These are phyloP conservation scores for Ovis aries DNA, from an alignment of 2,113 vertebrate species.

Conservation along the genomic window DNA sequence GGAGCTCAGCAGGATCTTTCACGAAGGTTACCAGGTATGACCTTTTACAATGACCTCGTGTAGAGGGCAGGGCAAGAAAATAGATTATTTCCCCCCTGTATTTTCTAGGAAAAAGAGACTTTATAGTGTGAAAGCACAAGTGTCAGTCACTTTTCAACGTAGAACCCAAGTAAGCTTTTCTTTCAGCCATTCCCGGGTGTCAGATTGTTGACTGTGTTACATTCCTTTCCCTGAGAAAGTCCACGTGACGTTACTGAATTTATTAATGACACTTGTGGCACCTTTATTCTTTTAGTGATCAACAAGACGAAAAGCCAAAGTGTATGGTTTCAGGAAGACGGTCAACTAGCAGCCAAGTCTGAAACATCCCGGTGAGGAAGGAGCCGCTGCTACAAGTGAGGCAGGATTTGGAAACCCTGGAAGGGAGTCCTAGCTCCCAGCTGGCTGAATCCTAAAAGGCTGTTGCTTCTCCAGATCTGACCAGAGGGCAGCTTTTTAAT, in stretches of 20 bases:
- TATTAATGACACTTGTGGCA: background rate
- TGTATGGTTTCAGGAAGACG: background rate
- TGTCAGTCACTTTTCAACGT: background rate
- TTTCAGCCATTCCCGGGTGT: background rate
- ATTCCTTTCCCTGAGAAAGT: background rate
- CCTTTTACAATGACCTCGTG: background rate
- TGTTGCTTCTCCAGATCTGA: background rate
- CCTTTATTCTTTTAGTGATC: background rate
- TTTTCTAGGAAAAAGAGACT: background rate
- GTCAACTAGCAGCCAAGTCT: background rate
- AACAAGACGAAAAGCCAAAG: background rate
- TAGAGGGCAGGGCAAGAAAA: background rate
- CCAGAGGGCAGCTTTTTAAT: background rate
- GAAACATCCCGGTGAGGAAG: background rate
- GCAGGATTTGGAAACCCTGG: background rate
- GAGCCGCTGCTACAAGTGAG: background rate
- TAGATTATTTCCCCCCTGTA: fast-evolving
- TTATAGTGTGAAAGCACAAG: background rate
- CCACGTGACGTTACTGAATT: background rate
- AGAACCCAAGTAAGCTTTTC: background rate
- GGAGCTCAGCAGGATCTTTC: background rate
- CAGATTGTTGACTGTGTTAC: background rate
- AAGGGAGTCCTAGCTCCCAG: background rate
- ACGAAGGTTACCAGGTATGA: background rate
- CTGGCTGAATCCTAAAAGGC: background rate